phyloP scores from a whole-genome alignment of 35 echinoderm and acorn worm species.

The Diadema setosum region DNA sequence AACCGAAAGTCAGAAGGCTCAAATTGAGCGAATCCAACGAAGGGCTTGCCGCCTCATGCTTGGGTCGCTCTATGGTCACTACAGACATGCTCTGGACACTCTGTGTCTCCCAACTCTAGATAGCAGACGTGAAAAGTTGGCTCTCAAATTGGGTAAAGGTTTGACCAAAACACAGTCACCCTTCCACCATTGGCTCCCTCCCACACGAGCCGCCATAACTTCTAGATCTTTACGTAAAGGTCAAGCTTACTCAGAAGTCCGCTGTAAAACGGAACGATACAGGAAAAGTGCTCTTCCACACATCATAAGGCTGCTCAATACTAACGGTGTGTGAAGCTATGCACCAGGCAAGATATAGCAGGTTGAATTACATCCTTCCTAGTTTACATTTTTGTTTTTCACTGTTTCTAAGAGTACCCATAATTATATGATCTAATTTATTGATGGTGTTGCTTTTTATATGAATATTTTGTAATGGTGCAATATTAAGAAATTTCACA shows the following conservation, averaged over 20 bases:
- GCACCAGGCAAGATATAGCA: too few species aligned
- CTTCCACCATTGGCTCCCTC: background rate
- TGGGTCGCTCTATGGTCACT: background rate
- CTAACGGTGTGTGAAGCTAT: too few species aligned
- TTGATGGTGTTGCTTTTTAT: too few species aligned
- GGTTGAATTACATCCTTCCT: too few species aligned
- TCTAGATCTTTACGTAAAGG: background rate
- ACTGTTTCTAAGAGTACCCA: too few species aligned
- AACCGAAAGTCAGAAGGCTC: background rate
- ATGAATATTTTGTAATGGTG: too few species aligned
- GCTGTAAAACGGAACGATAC: background rate
- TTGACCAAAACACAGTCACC: background rate
- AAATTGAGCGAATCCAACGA: slow-evolving; percentile 39
- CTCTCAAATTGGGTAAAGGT: background rate
- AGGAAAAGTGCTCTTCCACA: background rate
- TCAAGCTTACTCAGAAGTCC: too few species aligned
- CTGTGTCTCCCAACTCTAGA: background rate
- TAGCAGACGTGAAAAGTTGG: background rate
- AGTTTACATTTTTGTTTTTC: too few species aligned
- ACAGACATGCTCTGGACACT: background rate
- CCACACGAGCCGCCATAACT: background rate
- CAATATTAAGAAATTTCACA: too few species aligned
- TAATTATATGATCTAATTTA: too few species aligned
- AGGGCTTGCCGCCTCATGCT: slow-evolving; percentile 27
- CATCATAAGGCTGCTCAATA: too few species aligned